Conservation (phyloP, 2,888 invertebrate species). For the Cistogaster globosa region DNA sequence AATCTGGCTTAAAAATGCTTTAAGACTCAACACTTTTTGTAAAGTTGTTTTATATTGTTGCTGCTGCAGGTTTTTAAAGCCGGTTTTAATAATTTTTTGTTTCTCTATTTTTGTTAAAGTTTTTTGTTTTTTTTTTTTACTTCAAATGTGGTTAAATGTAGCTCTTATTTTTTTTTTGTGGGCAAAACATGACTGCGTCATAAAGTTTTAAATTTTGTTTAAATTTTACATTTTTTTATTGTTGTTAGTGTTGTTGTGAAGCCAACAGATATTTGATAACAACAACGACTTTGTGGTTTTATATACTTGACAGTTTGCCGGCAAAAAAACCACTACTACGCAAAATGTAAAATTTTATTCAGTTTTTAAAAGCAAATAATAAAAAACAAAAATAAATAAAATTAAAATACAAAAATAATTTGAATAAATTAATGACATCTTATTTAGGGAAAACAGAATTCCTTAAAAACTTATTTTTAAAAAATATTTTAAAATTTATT, state of each 20-base stretch:
- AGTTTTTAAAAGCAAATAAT: not conserved
- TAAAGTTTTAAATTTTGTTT: slow-evolving; percentile 26
- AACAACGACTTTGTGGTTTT: slow-evolving; percentile 40
- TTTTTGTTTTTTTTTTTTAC: slow-evolving; percentile 17
- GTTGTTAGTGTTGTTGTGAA: slow-evolving; percentile 9
- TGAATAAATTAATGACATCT: not conserved
- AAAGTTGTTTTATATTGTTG: slow-evolving; percentile 31
- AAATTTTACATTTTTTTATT: slow-evolving; percentile 9
- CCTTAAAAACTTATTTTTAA: too few species aligned
- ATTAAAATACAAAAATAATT: not conserved
- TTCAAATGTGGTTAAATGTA: slow-evolving; percentile 43
- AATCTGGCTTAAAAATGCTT: slow-evolving; percentile 45
- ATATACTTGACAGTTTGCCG: slow-evolving; percentile 44
- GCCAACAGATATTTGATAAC: slow-evolving; percentile 41
- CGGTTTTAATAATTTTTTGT: too few species aligned
- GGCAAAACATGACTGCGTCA: slow-evolving; percentile 56
- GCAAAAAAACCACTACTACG: slow-evolving; percentile 27
- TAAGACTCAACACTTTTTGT: slow-evolving; percentile 41
- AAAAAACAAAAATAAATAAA: not conserved
- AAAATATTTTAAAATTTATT: too few species aligned
- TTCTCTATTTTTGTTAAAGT: not conserved
- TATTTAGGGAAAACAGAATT: too few species aligned
- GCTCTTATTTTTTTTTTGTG: slow-evolving; percentile 15
- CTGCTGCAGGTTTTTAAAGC: slow-evolving; percentile 52
- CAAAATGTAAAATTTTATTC: slow-evolving; percentile 6